Evolutionary conservation across 1,140 invertebrate species (phyloP), one percentile per base, ranked within the genome.

Genomic region (Ceratina japonica): DNA sequence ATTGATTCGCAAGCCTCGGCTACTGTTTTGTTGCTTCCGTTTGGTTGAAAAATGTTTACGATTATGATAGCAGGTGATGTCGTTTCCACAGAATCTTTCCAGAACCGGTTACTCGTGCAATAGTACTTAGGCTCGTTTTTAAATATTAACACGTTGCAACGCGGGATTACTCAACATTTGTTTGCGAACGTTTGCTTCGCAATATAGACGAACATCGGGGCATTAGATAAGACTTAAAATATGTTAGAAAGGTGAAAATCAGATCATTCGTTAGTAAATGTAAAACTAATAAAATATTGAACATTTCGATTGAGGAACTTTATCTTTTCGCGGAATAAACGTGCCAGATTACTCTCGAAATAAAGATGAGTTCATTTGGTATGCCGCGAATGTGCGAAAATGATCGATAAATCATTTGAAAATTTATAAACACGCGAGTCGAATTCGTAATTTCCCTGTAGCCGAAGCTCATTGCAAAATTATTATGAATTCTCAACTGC

Each of bases 401-500:
- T 56, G 13, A 24, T 77, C 58, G n/a, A 75, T 68, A 22, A 27
- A 62, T 77, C 44, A 52, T 15, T 18, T 22, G 2, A 59, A 76
- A 69, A 76, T 51, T 76, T 69, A 61, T 20, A 20, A 76, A 61
- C 61, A 69, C 22, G n/a, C n/a, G 49, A 27, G 0, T 15, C 12
- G 63, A n/a, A 37, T 49, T 66, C 13, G 63, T n/a, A 59, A 68
- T 49, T 59, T 68, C 52, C 15, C 22, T 20, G 18, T 59, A 16
- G 20, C 15, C 22, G 37, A 58, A 49, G 20, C 22, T 37, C 16
- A 27, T 59, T 68, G 18, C 22, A 20, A 64, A 27, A 74, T 64
- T 54, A 31, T 63, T 74, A 74, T 74, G 64, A 75, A 75, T 65
- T 65, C 54, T 16, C 54, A 70, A 52, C 65, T 52, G 52, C 44